phyloP scores from a whole-genome alignment of 1,140 invertebrate species.

The Arctopsyche grandis region DNA sequence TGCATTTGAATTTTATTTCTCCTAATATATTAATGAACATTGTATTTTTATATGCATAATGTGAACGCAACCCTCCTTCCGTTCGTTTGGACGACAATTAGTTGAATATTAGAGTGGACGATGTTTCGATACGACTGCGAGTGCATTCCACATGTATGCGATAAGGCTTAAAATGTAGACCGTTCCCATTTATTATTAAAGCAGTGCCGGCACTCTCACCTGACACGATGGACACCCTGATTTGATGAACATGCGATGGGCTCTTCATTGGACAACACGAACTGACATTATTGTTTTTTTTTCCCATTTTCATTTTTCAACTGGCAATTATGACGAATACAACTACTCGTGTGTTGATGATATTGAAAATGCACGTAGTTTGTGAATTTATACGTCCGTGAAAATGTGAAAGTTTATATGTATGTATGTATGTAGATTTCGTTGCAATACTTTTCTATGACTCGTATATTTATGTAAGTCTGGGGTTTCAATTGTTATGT shows the following conservation, averaged over 20 bases:
- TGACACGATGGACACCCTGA: slow-evolving; percentile 42
- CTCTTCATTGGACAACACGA: slow-evolving; percentile 36
- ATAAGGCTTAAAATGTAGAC: slow-evolving; percentile 37
- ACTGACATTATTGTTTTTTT: background rate
- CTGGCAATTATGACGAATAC: no score
- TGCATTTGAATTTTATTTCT: slow-evolving; percentile 52
- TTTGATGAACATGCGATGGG: slow-evolving; percentile 42
- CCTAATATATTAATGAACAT: slow-evolving; percentile 32
- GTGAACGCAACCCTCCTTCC: background rate
- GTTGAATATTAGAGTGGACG: slow-evolving; percentile 23
- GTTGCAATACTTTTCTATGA: background rate
- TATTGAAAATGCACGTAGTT: background rate
- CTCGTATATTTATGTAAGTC: no score
- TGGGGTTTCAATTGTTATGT: no score
- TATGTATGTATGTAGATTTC: background rate
- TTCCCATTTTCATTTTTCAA: no score
- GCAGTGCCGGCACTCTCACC: slow-evolving; percentile 18
- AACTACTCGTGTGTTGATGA: background rate
- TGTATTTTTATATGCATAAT: slow-evolving; percentile 34
- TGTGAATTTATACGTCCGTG: background rate
- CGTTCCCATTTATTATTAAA: slow-evolving; percentile 46
- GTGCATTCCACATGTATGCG: slow-evolving; percentile 34
- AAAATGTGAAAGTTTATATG: background rate
- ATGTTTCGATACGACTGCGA: slow-evolving; percentile 37
- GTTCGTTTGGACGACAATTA: background rate